Base-by-base conservation (phyloP, 2,113 vertebrate species). In the Trichomycterus rosablanca region DNA sequence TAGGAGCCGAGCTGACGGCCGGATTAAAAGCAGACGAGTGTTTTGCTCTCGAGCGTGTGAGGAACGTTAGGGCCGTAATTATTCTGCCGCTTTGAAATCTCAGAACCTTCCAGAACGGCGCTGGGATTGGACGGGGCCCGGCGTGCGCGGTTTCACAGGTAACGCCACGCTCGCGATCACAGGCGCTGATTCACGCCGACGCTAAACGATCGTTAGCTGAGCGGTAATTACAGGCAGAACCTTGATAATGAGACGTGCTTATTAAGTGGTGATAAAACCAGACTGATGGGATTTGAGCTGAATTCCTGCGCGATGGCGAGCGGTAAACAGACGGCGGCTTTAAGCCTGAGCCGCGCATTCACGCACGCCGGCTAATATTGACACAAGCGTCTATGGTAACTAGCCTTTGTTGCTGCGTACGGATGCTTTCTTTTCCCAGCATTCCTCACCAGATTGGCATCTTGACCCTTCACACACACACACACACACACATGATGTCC, bases 361-460 rank as follows among this genome's bases (percentile, higher is more conserved):
- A 58, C 43, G 49, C 51, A 40, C 24, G 9, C 54, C 56, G 79
- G 82, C 83, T 74, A 85, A 85, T 87, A 86, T 88, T 87, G 83
- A 82, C 83, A 75, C 14, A 68, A 66, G 83, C 74, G 69, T 77
- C 84, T 80, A 86, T 81, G 78, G 81, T 76, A 83, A 84, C 78
- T 72, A 70, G 77, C 61, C 77, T 81, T 81, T 86, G 78, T 82
- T 75, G 56, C 73, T 78, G 76, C 84, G 76, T 81, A 74, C 73
- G 59, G 74, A 67, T 32, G 66, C 75, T 81, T 80, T 74, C 76
- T 69, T 63, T 59, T 48, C 71, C 67, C 63, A 18, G 23, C 79
- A 83, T 87, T 86, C 82, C 77, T 84, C 58, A 72, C 78, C 72
- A 80, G 81, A 85, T 78, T 83, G 77, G 70, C 75, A 77, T 80